Conservation (phyloP, 92 coral and sea anemone species). For the Parazoanthus swiftii region DNA sequence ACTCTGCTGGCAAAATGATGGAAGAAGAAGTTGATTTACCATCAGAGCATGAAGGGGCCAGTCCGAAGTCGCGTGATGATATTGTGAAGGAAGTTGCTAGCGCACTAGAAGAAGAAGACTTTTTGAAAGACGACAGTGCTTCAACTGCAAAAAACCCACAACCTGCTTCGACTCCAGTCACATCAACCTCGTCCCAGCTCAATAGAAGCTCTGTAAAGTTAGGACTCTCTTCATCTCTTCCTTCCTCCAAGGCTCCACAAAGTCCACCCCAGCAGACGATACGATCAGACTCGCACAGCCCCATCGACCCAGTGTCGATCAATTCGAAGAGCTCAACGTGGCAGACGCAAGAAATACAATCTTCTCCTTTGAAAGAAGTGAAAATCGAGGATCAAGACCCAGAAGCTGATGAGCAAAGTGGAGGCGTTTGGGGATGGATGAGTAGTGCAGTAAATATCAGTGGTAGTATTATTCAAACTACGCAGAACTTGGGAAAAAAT, state of each 20-base stretch:
- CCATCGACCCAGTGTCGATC: constrained; percentile 5
- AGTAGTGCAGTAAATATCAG: constrained; percentile 89
- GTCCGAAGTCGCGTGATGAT: constrained; percentile 56
- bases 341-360: constrained; percentile 51
- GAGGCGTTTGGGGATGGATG: constrained; percentile 98
- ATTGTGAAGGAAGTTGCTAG: constrained; percentile 93
- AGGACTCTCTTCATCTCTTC: constrained; percentile 16
- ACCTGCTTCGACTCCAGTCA: constrained; percentile 40
- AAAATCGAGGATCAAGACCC: constrained; percentile 84
- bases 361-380: constrained; percentile 65
- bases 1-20: constrained; percentile 41
- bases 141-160: constrained; percentile 42
- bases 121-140: constrained; percentile 54
- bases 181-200: constrained; percentile 36
- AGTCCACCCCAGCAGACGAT: constrained; percentile 72
- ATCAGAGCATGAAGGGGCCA: constrained; percentile 39
- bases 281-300: constrained; percentile 41
- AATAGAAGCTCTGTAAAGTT: constrained; percentile 25
- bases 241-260: constrained; percentile 27
- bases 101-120: constrained; percentile 88
- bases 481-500: constrained; percentile 93
- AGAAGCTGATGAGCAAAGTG: constrained; percentile 49
- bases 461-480: constrained; percentile 73
- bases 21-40: constrained; percentile 20
- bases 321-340: constrained; percentile 65